Conservation (phyloP, 2,888 invertebrate species). For the Cosmia pyralina region DNA sequence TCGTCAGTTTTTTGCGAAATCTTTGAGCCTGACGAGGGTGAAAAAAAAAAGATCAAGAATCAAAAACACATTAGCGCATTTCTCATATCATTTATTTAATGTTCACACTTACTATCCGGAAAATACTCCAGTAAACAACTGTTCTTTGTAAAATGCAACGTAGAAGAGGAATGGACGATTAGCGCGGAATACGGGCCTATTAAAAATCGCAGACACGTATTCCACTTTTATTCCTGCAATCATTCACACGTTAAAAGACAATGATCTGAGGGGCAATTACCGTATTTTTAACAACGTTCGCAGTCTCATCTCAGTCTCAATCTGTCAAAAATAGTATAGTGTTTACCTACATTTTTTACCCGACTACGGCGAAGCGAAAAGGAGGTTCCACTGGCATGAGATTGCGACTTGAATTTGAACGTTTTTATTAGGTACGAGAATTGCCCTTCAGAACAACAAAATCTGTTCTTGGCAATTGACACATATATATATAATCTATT, state of each 20-base stretch:
- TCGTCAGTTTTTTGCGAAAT: neutral
- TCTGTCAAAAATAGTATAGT: no score
- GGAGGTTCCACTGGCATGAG: no score
- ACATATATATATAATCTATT: no score
- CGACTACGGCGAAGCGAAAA: no score
- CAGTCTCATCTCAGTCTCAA: no score
- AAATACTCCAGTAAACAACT: slow-evolving; percentile 37
- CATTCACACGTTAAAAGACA: neutral
- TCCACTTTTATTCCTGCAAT: neutral
- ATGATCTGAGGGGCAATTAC: neutral
- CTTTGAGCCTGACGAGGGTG: neutral
- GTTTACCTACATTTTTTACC: no score
- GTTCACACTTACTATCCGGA: slow-evolving; percentile 20
- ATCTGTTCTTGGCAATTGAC: no score
- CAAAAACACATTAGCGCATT: slow-evolving; percentile 5
- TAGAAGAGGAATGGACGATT: slow-evolving; percentile 36
- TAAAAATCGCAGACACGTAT: accelerated
- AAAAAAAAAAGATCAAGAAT: neutral
- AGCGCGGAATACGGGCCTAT: slow-evolving; percentile 13
- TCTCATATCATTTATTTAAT: slow-evolving; percentile 8
- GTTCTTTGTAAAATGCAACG: slow-evolving; percentile 12
- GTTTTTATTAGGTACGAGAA: no score
- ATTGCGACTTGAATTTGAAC: no score
- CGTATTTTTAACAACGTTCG: no score
- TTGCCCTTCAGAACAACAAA: no score